These are phyloP conservation scores for Chamaetylas fuelleborni DNA, from an alignment of 2,113 vertebrate species.

Conservation along the genomic window DNA sequence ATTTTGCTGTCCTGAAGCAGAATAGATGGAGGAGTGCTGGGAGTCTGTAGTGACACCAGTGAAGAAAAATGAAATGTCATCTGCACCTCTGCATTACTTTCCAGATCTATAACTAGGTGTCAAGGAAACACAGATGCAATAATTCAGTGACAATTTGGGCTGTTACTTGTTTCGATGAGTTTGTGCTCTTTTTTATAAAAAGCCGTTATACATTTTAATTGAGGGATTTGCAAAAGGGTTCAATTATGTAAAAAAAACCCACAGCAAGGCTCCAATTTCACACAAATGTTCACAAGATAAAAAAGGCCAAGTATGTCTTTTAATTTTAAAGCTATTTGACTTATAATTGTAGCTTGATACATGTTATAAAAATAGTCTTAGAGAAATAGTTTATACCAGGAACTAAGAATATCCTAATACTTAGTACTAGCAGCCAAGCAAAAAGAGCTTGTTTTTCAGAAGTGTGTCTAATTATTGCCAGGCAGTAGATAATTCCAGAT, in stretches of 20 bases:
- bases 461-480: neutral
- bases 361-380: neutral
- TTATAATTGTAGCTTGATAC: neutral
- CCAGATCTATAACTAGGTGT: neutral
- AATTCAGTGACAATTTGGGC: neutral
- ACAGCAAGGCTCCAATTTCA: conserved; percentile 37
- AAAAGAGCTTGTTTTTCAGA: neutral
- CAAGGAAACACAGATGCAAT: neutral
- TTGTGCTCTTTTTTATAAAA: conserved; percentile 10
- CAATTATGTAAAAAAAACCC: neutral
- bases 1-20: neutral
- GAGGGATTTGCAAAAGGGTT: conserved; percentile 19
- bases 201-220: conserved; percentile 33
- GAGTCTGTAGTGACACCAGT: neutral
- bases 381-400: neutral
- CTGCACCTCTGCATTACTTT: neutral
- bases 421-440: neutral
- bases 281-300: neutral
- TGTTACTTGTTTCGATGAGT: conserved; percentile 24
- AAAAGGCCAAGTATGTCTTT: conserved; percentile 7
- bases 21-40: neutral
- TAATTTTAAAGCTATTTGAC: conserved; percentile 24
- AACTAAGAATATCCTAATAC: neutral
- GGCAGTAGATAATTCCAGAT: neutral
- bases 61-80: neutral